Base-by-base conservation (phyloP, 2,888 invertebrate species). In the Calameuta filiformis region DNA sequence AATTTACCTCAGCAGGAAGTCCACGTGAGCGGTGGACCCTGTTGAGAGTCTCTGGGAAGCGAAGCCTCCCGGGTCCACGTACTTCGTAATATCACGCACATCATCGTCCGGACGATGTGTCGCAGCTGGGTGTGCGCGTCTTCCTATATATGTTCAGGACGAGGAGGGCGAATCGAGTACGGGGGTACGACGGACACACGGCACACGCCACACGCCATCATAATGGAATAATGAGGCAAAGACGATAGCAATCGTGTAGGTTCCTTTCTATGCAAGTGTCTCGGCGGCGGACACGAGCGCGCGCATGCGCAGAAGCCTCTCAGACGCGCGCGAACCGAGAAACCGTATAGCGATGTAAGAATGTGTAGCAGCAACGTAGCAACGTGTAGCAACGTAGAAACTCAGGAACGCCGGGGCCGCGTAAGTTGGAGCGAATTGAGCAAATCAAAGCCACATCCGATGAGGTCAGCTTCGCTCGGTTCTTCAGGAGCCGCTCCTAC, bases 371-470 rank as follows among this genome's bases (percentile, higher is more conserved):
- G 56, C 23, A 23, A 40, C 40, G 40, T 40, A 40, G 40, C 15
- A 15, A 23, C 40, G 40, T 56, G 40, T 23, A 56, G 40, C 40
- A 56, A 56, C 56, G 56, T 23, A 23, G 56, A 56, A 56, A 56
- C 56, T 40, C 37, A 37, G 78, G 76, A 75, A 71, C 71, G 71
- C 71, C 71, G 77, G 71, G 79, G 81, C 81, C 81, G 80, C 82
- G 79, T 82, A 86, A 87, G 85, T 87, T 90, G 86, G 87, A 89
- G 85, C 88, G 89, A 90, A 90, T 90, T 90, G 89, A 90, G 89
- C 90, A 89, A 90, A 90, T 90, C 90, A 90, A 87, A 90, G 89
- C 86, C 88, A 90, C 90, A 90, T 90, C 90, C 90, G 90, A 90
- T 90, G 90, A 90, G 90, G 89, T 90, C 90, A 90, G 56, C 87